Base-by-base conservation (phyloP, 1,140 invertebrate species). In the Penaeus indicus region DNA sequence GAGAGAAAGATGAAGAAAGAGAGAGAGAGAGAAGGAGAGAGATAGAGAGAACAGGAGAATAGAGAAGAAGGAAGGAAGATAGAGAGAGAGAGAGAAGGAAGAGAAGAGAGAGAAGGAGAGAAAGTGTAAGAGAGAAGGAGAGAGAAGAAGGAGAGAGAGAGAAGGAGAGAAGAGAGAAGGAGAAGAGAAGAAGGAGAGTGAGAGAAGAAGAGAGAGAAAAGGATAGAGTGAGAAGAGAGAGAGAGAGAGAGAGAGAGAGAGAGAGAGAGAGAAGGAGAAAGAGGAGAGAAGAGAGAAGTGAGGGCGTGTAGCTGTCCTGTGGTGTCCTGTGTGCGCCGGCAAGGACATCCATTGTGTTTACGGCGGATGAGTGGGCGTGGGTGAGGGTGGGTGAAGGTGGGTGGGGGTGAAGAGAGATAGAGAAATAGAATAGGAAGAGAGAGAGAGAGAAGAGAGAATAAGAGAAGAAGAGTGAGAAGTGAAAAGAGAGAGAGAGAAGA, bases 211-310 rank as follows among this genome's bases (percentile, higher is more conserved):
- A 64, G 63, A n/a, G 16, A 64, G 63, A n/a, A 18, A 64, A n/a
- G 63, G n/a, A 64, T 16, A n/a, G n/a, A 64, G 63, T 16, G n/a
- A 64, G 63, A n/a, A 64, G n/a, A n/a, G 63, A 64, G n/a, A n/a
- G 63, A 64, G 16, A n/a, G 63, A 64, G 63, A n/a, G 63, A 64
- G 16, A n/a, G 63, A 64, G 63, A n/a, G 63, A 64, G n/a, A 64
- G 63, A 64, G n/a, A n/a, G n/a, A 64, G 63, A 64, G n/a, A 18
- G n/a, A n/a, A n/a, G n/a, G n/a, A n/a, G 63, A 64, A 64, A n/a
- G n/a, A 64, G 63, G 63, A 64, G 63, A n/a, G n/a, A 64, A n/a
- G n/a, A 64, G n/a, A 64, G 63, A 64, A 64, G 63, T 64, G 63
- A 64, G 63, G 63, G 63, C 63, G n/a, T 64, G 63, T n/a, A n/a